A percentile compares a stretch with the other conserved stretches of the same genome.
Conservation (phyloP, 1,140 invertebrate species). For the Neodiprion pinetum region DNA sequence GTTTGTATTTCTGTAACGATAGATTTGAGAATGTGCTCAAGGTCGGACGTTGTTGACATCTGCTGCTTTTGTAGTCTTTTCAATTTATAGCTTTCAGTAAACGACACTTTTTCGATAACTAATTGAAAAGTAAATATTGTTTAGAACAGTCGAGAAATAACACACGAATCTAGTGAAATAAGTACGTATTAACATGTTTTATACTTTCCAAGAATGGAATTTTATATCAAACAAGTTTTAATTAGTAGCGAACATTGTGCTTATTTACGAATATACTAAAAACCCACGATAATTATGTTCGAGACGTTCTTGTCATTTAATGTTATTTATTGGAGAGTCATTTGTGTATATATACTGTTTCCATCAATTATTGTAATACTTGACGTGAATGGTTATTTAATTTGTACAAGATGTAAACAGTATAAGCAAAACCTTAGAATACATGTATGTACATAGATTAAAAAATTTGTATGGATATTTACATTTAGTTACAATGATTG, state of each 20-base stretch:
- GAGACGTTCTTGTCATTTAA: background rate
- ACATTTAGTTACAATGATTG: background rate
- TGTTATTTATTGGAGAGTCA: constrained; percentile 1
- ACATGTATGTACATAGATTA: background rate
- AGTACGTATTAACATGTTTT: too few species aligned
- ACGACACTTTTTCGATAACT: too few species aligned
- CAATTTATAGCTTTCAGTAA: too few species aligned
- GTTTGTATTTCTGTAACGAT: background rate
- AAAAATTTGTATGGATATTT: background rate
- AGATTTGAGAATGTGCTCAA: background rate
- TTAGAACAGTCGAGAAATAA: too few species aligned
- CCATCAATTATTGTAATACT: background rate
- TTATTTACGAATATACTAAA: background rate
- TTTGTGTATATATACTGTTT: background rate
- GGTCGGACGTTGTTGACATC: background rate
- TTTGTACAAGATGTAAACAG: background rate
- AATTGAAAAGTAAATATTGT: too few species aligned
- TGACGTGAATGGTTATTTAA: background rate
- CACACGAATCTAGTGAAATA: too few species aligned
- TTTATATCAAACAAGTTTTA: background rate
- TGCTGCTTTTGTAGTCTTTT: too few species aligned
- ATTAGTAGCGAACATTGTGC: background rate
- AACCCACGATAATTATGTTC: background rate
- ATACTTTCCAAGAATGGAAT: background rate
- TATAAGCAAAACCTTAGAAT: background rate